Percentiles rank a stretch among this genome's conserved stretches.
Evolutionary conservation across 2,888 invertebrate species (phyloP).

Genomic region (Clepsis dumicolana): DNA sequence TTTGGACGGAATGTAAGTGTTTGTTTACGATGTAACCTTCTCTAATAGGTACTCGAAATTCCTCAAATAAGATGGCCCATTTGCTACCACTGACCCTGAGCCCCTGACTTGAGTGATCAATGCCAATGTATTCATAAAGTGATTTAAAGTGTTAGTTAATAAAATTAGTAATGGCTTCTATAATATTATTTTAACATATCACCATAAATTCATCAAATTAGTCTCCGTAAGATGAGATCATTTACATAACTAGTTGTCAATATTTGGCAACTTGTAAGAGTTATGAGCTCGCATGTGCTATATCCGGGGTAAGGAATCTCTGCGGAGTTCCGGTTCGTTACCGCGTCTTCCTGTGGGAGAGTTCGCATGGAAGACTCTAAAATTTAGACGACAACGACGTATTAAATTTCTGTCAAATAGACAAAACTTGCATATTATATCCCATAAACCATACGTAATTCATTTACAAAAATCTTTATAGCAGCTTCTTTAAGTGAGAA

Average conservation of each 20-base stretch:
- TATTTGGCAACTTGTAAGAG: constrained; percentile 21
- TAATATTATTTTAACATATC: too few relatives aligned
- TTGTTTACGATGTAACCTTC: neutral
- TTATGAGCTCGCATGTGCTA: constrained; percentile 2
- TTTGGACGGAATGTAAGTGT: neutral
- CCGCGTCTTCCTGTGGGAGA: neutral
- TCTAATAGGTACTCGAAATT: neutral
- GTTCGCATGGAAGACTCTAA: neutral
- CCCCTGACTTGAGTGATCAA: too few relatives aligned
- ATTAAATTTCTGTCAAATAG: neutral
- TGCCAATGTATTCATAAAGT: too few relatives aligned
- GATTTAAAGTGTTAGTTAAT: too few relatives aligned
- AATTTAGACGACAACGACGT: too few relatives aligned
- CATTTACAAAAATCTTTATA: too few relatives aligned
- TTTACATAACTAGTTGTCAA: constrained; percentile 30
- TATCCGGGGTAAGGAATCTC: constrained; percentile 3
- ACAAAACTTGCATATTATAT: too few relatives aligned
- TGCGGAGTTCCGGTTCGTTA: constrained; percentile 21
- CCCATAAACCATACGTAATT: too few relatives aligned
- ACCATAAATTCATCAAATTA: neutral
- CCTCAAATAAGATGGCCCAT: neutral
- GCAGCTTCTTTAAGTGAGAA: too few relatives aligned
- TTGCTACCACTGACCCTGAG: neutral
- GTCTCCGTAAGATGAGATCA: neutral
- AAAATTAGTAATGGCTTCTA: too few relatives aligned